Conservation (phyloP, 1,140 invertebrate genomes). For the Macrosteles quadrilineatus region DNA sequence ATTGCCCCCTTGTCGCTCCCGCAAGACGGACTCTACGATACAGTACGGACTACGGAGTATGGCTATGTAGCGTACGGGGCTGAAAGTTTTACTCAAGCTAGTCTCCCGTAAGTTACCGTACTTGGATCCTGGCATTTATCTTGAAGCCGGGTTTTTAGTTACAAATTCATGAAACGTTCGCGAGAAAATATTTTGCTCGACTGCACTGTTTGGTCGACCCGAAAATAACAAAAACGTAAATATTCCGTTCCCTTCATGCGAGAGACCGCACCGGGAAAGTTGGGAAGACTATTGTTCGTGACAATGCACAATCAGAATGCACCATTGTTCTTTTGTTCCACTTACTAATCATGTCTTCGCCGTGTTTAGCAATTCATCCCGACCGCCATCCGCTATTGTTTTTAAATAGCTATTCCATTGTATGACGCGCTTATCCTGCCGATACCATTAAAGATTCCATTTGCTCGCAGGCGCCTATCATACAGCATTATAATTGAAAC, state of each 20-base stretch:
- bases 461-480: background rate
- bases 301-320: constrained; percentile 16
- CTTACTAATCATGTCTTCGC: constrained; percentile 25
- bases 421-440: background rate
- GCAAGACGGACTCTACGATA: too few species aligned
- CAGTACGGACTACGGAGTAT: too few species aligned
- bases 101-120: too few species aligned
- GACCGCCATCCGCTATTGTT: constrained; percentile 15
- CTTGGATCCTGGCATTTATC: too few species aligned
- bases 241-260: too few species aligned
- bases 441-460: background rate
- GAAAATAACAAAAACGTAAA: too few species aligned
- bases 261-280: background rate
- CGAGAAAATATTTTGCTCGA: too few species aligned
- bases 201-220: too few species aligned
- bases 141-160: too few species aligned
- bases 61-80: too few species aligned
- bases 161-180: too few species aligned
- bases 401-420: constrained; percentile 18
- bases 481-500: background rate
- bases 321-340: constrained; percentile 23
- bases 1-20: background rate
- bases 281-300: constrained; percentile 4
- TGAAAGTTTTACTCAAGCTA: too few species aligned
- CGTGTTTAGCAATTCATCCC: constrained; percentile 25